Evolutionary conservation across 2,797 vertebrate genomes (phyloP), one percentile per base, ranked within the genome.

Genomic region (Sebastes hubbsi): DNA sequence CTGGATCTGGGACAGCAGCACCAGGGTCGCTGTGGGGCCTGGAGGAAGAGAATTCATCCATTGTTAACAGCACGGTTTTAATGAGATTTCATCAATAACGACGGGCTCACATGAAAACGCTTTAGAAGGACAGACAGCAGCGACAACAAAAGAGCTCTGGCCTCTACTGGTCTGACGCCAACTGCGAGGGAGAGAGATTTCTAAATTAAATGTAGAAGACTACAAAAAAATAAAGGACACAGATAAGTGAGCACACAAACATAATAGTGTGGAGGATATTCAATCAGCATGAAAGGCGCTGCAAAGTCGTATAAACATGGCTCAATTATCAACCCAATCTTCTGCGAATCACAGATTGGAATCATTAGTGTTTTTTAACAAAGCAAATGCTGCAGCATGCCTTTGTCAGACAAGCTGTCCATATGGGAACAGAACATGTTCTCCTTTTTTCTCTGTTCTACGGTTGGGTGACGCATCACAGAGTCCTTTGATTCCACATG

Each of bases 21-120:
- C 94, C 88, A 98, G 92, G 86, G 94, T 97, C 84, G 97, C 97
- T 1, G 97, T 98, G 87, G 96, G 96, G 65, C 97, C 97, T 98
- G 92, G 27, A 65, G 76, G 32, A 24, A 36, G 32, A 86, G 2
- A 25, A 80, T 42, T 20, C 16, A 72, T 68, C 60, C 8, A 11
- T 59, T 54, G 56, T 68, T 75, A 73, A 70, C 24, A 1, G 24
- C 59, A 27, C 3, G 36, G 7, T 52, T 61, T 69, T 25, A 6
- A 30, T 4, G 2, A 56, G 14, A 78, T 22, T 64, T 73, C 52
- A 60, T 42, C 38, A 52, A 38, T 55, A 58, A 63, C 4, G 2
- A 75, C n/a, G 29, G 14, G 13, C 54, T 67, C 20, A 25, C 63
- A 77, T 55, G 12, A 18, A 18, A 72, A 24, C 11, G 29, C 52